Evolutionary conservation across 2,888 invertebrate species (phyloP).

Genomic region (Dryocosmus kuriphilus): DNA sequence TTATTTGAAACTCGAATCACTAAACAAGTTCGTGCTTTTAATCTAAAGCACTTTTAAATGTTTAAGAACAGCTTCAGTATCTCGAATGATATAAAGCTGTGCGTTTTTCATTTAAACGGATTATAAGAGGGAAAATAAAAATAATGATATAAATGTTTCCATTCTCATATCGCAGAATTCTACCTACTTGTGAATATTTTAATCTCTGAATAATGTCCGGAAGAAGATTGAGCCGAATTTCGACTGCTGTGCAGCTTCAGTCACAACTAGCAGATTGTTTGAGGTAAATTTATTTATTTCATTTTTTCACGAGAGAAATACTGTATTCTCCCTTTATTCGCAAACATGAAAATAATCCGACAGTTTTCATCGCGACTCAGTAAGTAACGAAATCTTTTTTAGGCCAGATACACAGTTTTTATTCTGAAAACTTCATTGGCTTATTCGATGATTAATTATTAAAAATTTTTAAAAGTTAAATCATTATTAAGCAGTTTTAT

Average conservation of each 20-base stretch:
- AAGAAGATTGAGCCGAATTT: not conserved
- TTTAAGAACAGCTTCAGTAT: not conserved
- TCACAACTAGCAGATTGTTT: not conserved
- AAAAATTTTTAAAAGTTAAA: too few species aligned
- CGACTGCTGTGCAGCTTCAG: not conserved
- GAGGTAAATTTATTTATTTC: not conserved
- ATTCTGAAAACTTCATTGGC: too few species aligned
- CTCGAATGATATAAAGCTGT: not conserved
- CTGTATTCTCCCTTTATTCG: not conserved
- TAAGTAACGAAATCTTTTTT: too few species aligned
- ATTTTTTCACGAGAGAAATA: not conserved
- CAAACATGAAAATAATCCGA: too few species aligned
- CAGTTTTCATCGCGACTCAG: too few species aligned
- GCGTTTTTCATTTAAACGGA: not conserved
- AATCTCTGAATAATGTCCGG: not conserved
- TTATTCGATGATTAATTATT: too few species aligned
- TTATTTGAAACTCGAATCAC: not conserved
- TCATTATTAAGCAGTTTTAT: too few species aligned
- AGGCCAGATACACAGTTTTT: too few species aligned
- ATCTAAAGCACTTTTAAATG: not conserved
- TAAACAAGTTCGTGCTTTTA: slow-evolving; percentile 21
- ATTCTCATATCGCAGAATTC: not conserved
- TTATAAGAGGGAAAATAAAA: not conserved
- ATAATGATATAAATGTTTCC: not conserved
- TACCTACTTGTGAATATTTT: not conserved